A percentile compares a stretch with the other conserved stretches of the same genome.
These are phyloP conservation scores for Luscinia megarhynchos DNA, from an alignment of 2,797 vertebrate genomes.

Conservation along the genomic window DNA sequence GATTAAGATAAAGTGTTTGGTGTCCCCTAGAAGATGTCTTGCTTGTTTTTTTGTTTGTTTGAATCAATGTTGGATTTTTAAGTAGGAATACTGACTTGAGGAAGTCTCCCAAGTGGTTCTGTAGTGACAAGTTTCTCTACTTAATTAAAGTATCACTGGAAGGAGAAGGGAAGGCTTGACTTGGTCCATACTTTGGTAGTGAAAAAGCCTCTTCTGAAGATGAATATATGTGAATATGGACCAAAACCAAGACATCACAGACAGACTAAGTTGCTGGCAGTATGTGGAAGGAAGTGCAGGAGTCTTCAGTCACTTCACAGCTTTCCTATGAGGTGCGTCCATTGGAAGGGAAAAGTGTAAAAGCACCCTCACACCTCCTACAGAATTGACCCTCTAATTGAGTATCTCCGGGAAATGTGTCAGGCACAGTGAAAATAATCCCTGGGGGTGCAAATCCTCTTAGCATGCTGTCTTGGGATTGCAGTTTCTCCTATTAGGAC, in stretches of 20 bases:
- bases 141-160: not conserved
- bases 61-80: not conserved
- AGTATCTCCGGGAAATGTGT: constrained; percentile 40
- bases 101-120: not conserved
- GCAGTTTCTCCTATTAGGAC: not conserved
- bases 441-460: constrained; percentile 23
- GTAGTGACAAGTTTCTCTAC: not conserved
- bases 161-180: not conserved
- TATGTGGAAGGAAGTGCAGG: not conserved
- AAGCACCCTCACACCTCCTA: constrained; percentile 10
- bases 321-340: constrained; percentile 30
- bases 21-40: not conserved
- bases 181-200: not conserved
- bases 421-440: constrained; percentile 39
- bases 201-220: not conserved
- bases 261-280: not conserved
- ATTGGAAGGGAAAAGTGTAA: constrained; percentile 26
- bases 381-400: constrained; percentile 58
- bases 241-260: not conserved
- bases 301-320: constrained; percentile 32
- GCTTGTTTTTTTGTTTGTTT: not conserved
- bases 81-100: not conserved
- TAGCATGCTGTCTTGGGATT: not conserved
- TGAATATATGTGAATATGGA: not conserved
- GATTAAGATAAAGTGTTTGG: not conserved